Conservation (phyloP, 2,797 vertebrate species). For the Myotis myotis region DNA sequence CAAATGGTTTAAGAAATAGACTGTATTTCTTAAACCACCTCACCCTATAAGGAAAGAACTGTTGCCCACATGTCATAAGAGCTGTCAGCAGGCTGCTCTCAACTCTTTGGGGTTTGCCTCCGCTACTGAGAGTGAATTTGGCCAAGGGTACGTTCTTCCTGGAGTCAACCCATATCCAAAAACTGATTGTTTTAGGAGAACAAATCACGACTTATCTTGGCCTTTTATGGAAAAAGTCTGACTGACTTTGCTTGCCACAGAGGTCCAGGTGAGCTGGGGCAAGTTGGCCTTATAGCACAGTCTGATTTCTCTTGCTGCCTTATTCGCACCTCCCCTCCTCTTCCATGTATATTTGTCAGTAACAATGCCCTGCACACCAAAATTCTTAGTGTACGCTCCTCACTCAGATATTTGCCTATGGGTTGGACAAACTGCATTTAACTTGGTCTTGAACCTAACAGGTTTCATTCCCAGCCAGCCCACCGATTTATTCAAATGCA, state of each 20-base stretch:
- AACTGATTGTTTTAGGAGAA: fast-evolving
- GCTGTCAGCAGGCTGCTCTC: not conserved
- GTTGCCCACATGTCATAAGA: not conserved
- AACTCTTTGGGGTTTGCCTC: not conserved
- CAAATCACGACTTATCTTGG: no score
- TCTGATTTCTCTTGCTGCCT: not conserved
- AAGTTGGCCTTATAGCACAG: not conserved
- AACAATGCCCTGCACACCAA: not conserved
- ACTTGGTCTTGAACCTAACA: not conserved
- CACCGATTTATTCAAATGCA: not conserved
- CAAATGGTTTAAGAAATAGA: not conserved
- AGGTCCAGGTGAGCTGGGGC: no score
- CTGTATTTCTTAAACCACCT: not conserved
- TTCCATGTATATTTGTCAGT: not conserved
- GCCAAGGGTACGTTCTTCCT: not conserved
- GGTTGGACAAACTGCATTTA: not conserved
- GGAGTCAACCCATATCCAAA: not conserved
- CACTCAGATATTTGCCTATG: not conserved
- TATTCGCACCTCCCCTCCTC: not conserved
- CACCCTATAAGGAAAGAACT: not conserved
- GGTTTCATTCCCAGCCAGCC: not conserved
- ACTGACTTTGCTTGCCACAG: not conserved
- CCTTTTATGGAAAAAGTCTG: not conserved
- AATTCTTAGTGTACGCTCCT: not conserved
- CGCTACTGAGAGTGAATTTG: not conserved